phyloP scores from a whole-genome alignment of 2,113 vertebrate species.

The Danio rerio region GRCz12tu NC_133182.1:46414001-46414500 shows the following conservation, averaged over 20 bases:
- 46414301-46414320: conserved; percentile 28
- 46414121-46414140: conserved; percentile 83
- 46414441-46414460: too few relatives aligned
- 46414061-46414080: conserved; percentile 91
- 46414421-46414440: not conserved
- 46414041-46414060: conserved; percentile 71
- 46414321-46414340: conserved; percentile 46
- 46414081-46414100: conserved; percentile 94
- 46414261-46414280: conserved; percentile 2
- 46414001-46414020: conserved; percentile 68
- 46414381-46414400: conserved; percentile 47
- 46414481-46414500: too few relatives aligned
- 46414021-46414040: conserved; percentile 59
- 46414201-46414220: conserved; percentile 23
- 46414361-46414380: conserved; percentile 19
- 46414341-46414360: conserved; percentile 54
- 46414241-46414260: not conserved
- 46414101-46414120: conserved; percentile 92
- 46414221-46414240: conserved; percentile 1
- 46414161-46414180: conserved; percentile 43
- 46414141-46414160: conserved; percentile 87
- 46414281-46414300: not conserved
- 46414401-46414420: conserved; percentile 29
- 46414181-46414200: conserved; percentile 31
- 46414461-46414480: too few relatives aligned